phyloP scores from a whole-genome alignment of 2,888 invertebrate species.

The Drosophila niveifrons region DNA sequence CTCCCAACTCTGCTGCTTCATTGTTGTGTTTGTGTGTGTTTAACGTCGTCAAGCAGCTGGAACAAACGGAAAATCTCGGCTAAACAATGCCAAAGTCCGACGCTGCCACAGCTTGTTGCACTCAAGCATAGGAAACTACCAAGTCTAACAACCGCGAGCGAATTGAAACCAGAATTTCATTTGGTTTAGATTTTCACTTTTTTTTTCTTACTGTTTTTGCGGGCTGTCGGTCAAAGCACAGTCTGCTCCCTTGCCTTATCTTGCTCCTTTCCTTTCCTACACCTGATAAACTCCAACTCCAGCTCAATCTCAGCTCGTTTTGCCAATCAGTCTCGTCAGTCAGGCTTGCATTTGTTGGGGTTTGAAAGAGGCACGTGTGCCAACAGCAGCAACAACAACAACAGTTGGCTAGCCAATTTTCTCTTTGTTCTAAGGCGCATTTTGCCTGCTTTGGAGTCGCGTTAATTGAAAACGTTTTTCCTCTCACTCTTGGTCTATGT shows the following conservation, averaged over 20 bases:
- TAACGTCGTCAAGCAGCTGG: constrained; percentile 78
- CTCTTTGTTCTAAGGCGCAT: constrained; percentile 61
- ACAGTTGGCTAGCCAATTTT: constrained; percentile 33
- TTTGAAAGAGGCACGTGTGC: constrained; percentile 31
- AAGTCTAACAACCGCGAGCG: constrained; percentile 69
- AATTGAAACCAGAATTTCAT: constrained; percentile 81
- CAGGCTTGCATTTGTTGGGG: constrained; percentile 11
- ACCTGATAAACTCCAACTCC: background rate
- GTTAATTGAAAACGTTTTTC: constrained; percentile 65
- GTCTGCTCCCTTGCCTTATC: background rate
- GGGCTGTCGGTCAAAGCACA: constrained; percentile 61
- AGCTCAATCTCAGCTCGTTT: background rate
- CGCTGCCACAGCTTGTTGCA: constrained; percentile 46
- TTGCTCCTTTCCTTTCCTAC: background rate
- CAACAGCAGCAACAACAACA: constrained; percentile 3
- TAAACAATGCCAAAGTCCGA: constrained; percentile 74
- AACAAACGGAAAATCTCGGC: constrained; percentile 76
- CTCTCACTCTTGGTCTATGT: background rate
- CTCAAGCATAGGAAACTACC: constrained; percentile 53
- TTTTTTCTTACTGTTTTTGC: constrained; percentile 37
- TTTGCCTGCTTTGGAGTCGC: constrained; percentile 54
- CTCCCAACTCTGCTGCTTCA: background rate
- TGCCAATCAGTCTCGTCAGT: constrained; percentile 6
- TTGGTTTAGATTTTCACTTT: constrained; percentile 80
- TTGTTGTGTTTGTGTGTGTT: constrained; percentile 45